Conservation (phyloP, 1,140 invertebrate genomes). For the Brachionus rubens region DNA sequence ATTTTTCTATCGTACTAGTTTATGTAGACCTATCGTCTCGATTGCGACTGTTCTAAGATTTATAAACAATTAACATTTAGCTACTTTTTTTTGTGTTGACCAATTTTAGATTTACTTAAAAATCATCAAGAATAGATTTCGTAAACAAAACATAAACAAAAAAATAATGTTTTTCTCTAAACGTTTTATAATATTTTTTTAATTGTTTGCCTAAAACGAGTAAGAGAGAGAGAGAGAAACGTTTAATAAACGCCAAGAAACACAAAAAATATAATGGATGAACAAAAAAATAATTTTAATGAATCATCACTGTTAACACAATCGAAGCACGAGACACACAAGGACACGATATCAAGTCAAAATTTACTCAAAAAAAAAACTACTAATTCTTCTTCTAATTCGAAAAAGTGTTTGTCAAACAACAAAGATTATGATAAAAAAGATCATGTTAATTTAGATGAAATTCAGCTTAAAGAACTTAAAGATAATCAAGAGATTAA, state of each 20-base stretch:
- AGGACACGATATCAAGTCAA: not conserved
- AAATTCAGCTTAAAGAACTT: slow-evolving; percentile 20
- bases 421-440: not conserved
- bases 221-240: too few relatives aligned
- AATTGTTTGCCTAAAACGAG: not conserved
- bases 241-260: not conserved
- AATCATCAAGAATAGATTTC: not conserved
- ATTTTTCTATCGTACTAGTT: too few relatives aligned
- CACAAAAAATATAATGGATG: not conserved
- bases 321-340: not conserved
- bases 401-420: slow-evolving; percentile 14
- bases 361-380: slow-evolving; percentile 17
- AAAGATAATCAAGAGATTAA: not conserved
- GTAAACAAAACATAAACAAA: too few relatives aligned
- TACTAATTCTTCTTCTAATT: not conserved
- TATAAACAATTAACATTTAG: slow-evolving; percentile 2
- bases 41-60: not conserved
- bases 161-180: slow-evolving; percentile 4
- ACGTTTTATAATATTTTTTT: slow-evolving; percentile 11
- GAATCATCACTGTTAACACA: not conserved
- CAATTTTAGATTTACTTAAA: slow-evolving; percentile 23
- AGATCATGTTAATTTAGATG: not conserved
- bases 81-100: not conserved
- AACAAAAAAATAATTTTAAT: not conserved
- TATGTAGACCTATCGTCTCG: not conserved